phyloP scores from a whole-genome alignment of 2,797 vertebrate genomes.

The Myotis findleyi region DNA sequence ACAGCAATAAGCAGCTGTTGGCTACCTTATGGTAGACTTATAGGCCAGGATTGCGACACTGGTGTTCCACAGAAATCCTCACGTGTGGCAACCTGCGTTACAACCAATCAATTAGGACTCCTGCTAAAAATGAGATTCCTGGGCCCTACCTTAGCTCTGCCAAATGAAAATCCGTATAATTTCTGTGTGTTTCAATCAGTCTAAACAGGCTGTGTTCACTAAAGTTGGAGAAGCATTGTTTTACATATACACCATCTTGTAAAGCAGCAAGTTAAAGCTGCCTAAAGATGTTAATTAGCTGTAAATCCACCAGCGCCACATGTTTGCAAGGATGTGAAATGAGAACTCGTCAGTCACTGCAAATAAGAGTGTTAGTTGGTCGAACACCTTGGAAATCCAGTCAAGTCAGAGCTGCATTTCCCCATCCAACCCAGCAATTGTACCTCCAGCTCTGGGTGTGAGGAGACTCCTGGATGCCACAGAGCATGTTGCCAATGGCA shows the following conservation, averaged over 20 bases:
- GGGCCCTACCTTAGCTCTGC: not conserved
- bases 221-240: not conserved
- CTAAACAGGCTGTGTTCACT: not conserved
- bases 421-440: not conserved
- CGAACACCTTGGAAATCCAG: not conserved
- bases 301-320: too few relatives aligned
- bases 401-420: not conserved
- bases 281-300: not conserved
- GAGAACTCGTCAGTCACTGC: not conserved
- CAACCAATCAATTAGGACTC: not conserved
- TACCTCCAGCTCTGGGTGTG: not conserved
- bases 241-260: not conserved
- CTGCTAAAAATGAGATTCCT: not conserved
- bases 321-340: not conserved
- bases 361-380: too few relatives aligned
- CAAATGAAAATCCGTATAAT: not conserved
- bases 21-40: too few relatives aligned
- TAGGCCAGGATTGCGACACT: too few relatives aligned
- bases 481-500: not conserved
- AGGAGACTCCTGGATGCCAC: not conserved
- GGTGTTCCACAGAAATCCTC: not conserved
- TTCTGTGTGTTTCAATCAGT: not conserved
- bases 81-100: not conserved
- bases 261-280: not conserved
- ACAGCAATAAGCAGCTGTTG: not conserved